phyloP scores from a whole-genome alignment of 2,113 vertebrate genomes.

The Bungarus multicinctus region DNA sequence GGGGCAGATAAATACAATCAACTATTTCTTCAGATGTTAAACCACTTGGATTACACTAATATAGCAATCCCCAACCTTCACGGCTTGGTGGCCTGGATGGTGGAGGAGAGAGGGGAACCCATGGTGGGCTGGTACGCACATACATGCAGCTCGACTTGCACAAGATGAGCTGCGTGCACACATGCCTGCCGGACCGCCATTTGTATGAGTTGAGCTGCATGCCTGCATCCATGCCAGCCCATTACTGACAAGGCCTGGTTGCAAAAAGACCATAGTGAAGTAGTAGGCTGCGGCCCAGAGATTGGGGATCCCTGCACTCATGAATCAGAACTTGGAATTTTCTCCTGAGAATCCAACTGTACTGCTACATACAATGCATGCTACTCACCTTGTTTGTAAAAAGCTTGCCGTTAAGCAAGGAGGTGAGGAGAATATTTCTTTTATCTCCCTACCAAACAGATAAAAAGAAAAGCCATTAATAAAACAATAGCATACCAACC shows the following conservation, averaged over 20 bases:
- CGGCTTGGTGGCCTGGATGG: not conserved
- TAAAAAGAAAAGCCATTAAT: not conserved
- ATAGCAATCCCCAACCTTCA: not conserved
- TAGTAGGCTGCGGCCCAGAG: not conserved
- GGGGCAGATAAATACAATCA: not conserved
- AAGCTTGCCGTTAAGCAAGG: constrained; percentile 67
- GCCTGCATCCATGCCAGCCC: not conserved
- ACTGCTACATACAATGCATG: not conserved
- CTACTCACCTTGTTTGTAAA: constrained; percentile 60
- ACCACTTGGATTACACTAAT: not conserved
- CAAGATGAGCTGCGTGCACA: not conserved
- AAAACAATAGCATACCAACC: not conserved
- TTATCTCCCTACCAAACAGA: constrained; percentile 60
- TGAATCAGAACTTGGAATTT: not conserved
- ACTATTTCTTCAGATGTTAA: not conserved
- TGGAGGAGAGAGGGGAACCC: not conserved
- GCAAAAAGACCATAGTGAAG: not conserved
- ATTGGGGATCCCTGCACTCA: not conserved
- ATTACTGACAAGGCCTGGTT: not conserved
- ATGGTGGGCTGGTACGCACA: accelerated
- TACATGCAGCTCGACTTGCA: not conserved
- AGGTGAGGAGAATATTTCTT: constrained; percentile 62
- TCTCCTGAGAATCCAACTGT: not conserved
- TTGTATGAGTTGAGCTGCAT: not conserved
- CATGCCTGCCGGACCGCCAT: not conserved